Base-by-base conservation (phyloP, 2,888 invertebrate species). In the Caenorhabditis sulstoni region DNA sequence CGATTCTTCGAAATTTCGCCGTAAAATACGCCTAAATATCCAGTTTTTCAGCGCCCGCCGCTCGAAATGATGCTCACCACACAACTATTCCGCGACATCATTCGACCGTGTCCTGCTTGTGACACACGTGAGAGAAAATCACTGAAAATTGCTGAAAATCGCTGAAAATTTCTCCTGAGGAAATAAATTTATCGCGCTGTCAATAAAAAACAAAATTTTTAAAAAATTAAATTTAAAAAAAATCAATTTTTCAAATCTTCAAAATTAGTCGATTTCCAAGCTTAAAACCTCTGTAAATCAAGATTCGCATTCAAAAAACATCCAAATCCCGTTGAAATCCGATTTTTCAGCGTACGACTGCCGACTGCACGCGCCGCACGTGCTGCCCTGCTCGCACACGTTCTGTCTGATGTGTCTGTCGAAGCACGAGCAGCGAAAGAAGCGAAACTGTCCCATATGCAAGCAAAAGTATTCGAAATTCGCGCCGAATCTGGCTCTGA, bases 391-490 rank as follows among this genome's bases (percentile, higher is more conserved):
- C 47, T 68, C 77, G 9, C 77, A 77, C 45, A 77, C 77, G 44
- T 77, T 77, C 59, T 77, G 77, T 23, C 9, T 77, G 22, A 77
- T 77, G 77, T 77, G 77, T 16, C 37, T 77, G 29, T 65, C 77
- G 18, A 77, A 77, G 29, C 57, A 55, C 23, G 77, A 77, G 22
- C 77, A 77, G 23, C 52, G 77, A 16, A 77, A 70, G 29, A 77
- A 70, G 49, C 23, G 70, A 5, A 44, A 65, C 41, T 77, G 77
- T 14, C 47, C 57, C n/a, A 58, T 64, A 8, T 77, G 77, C 70
- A 65, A 70, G n/a, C 23, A 68, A 12, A 77, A 77, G 18, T 77
- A 77, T 44, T 59, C 68, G 7, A 77, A 77, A 7, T 70, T 65
- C 16, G 57, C 70, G 18, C 77, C 77, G n/a, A 77, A 77, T 12